Evolutionary conservation across 2,113 vertebrate genomes (phyloP).

Genomic region (Xiphophorus maculatus): DNA sequence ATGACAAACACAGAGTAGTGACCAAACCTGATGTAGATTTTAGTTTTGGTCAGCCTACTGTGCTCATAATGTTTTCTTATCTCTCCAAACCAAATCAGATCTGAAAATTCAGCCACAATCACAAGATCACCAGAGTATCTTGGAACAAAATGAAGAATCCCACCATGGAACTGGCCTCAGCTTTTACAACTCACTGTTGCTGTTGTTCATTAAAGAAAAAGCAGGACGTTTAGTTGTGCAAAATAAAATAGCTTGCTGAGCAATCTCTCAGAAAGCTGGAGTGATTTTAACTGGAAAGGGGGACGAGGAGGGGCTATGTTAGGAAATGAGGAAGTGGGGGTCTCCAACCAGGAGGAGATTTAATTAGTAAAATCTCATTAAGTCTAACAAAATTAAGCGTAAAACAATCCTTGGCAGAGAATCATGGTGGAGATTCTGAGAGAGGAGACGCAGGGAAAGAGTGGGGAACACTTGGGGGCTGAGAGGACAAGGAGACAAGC

Average conservation of each 20-base stretch:
- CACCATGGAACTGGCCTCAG: too few species aligned
- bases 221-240: conserved; percentile 87
- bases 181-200: conserved; percentile 39
- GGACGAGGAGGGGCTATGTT: conserved; percentile 4
- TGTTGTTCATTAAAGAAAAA: conserved; percentile 63
- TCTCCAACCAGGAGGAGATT: conserved; percentile 92
- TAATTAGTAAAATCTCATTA: conserved; percentile 99
- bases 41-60: too few species aligned
- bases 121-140: too few species aligned
- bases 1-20: too few species aligned
- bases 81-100: neutral
- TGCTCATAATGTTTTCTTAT: neutral
- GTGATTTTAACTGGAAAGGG: conserved; percentile 23
- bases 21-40: too few species aligned
- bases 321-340: conserved; percentile 40
- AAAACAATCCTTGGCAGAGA: conserved; percentile 96
- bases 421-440: conserved; percentile 39
- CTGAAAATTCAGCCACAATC: too few species aligned
- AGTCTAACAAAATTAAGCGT: conserved; percentile 97
- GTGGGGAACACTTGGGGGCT: conserved; percentile 31
- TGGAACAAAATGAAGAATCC: too few species aligned
- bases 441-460: conserved; percentile 24
- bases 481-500: conserved; percentile 79
- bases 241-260: conserved; percentile 82
- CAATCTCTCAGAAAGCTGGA: conserved; percentile 82